Percentiles rank a stretch among this genome's conserved stretches.
Conservation (phyloP, 1,140 invertebrate species). For the Magallana ariakensis region DNA sequence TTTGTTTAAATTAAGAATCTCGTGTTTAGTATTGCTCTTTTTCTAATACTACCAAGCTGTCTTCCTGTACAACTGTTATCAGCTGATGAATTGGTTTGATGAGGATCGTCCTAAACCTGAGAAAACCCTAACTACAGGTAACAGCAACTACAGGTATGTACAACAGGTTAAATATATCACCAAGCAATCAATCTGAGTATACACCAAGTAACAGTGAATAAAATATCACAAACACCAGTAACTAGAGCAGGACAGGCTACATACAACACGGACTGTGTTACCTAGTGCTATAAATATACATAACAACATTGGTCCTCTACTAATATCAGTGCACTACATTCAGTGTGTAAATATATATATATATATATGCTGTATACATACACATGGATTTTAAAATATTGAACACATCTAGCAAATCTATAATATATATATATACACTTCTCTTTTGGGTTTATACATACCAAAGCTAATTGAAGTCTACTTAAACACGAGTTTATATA, state of each 20-base stretch:
- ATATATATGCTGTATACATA: neutral
- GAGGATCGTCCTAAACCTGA: neutral
- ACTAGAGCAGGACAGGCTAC: neutral
- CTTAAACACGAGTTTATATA: neutral
- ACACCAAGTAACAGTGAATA: constrained; percentile 18
- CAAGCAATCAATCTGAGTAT: constrained; percentile 31
- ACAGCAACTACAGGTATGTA: neutral
- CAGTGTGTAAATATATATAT: neutral
- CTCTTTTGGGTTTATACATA: constrained; percentile 10
- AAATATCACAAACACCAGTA: constrained; percentile 37
- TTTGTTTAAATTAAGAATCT: constrained; percentile 6
- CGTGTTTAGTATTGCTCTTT: neutral
- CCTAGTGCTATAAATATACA: constrained; percentile 7
- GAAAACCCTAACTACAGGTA: constrained; percentile 25
- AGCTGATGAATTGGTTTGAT: neutral
- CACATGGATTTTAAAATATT: constrained; percentile 21
- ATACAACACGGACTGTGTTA: constrained; percentile 22
- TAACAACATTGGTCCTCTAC: constrained; percentile 23
- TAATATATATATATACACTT: neutral
- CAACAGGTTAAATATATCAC: constrained; percentile 32
- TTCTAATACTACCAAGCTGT: neutral
- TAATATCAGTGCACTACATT: constrained; percentile 31
- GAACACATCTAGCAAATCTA: constrained; percentile 36
- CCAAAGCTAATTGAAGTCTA: neutral
- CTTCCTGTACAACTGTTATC: constrained; percentile 1